phyloP scores from a whole-genome alignment of 2,888 invertebrate genomes.

The Microctonus hyperodae region DNA sequence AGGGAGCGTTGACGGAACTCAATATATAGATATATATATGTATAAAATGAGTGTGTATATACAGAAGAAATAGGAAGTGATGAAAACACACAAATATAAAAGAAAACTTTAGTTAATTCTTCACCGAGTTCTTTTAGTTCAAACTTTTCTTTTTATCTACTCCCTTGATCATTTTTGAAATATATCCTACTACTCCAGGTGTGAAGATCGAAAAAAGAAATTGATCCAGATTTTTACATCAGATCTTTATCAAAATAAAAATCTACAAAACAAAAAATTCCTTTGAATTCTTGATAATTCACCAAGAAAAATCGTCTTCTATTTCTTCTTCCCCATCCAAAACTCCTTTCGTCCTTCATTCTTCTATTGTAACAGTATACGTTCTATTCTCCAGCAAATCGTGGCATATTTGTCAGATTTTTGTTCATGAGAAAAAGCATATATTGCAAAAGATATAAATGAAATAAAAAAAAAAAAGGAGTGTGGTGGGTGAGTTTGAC shows the following conservation, averaged over 20 bases:
- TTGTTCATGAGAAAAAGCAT: constrained; percentile 60
- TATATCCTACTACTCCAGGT: neutral
- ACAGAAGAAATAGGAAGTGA: too few relatives aligned
- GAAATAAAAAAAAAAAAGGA: constrained; percentile 20
- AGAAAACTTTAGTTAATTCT: neutral
- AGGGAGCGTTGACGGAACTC: neutral
- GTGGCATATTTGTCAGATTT: constrained; percentile 63
- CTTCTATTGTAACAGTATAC: constrained; percentile 27
- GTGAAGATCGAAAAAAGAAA: neutral
- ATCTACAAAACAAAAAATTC: neutral
- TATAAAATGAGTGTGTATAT: neutral
- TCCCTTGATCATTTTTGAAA: neutral
- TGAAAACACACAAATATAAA: neutral
- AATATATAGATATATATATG: neutral
- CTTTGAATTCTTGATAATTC: constrained; percentile 16
- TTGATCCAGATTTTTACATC: neutral
- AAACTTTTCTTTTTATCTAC: constrained; percentile 2
- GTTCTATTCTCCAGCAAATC: constrained; percentile 59
- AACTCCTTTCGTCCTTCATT: neutral
- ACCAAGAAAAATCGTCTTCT: constrained; percentile 13
- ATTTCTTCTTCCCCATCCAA: constrained; percentile 3
- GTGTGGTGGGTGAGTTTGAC: constrained; percentile 14
- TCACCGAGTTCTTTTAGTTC: neutral
- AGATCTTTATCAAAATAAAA: neutral
- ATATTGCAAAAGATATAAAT: constrained; percentile 2